Evolutionary conservation across 2,797 vertebrate species (phyloP).

Genomic region (Morelia viridis): DNA sequence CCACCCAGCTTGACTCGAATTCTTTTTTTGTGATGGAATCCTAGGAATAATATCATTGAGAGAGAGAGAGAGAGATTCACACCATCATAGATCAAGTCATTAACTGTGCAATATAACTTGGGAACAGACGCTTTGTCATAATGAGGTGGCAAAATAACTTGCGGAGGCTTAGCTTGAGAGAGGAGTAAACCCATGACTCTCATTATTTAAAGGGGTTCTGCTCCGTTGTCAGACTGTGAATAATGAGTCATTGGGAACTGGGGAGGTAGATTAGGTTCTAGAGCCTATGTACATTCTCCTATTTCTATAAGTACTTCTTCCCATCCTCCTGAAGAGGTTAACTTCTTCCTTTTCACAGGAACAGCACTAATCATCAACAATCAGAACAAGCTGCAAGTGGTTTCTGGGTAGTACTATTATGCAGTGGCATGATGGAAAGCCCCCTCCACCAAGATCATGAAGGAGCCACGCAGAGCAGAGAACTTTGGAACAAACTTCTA

Average conservation of each 20-base stretch:
- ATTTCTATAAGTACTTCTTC: not conserved
- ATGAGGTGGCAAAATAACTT: not conserved
- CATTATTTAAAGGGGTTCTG: not conserved
- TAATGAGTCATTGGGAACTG: not conserved
- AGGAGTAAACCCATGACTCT: not conserved
- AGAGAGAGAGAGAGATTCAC: not conserved
- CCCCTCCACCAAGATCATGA: not conserved
- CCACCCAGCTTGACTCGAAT: not conserved
- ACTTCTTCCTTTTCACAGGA: not conserved
- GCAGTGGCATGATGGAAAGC: not conserved
- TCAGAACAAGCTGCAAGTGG: not conserved
- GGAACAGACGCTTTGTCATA: not conserved
- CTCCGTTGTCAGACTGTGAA: not conserved
- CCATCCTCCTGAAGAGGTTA: not conserved
- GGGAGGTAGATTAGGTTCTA: not conserved
- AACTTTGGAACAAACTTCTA: not conserved
- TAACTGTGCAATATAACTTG: not conserved
- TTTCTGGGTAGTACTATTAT: not conserved
- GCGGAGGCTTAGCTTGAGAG: not conserved
- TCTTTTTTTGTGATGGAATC: not conserved
- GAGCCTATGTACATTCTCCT: not conserved
- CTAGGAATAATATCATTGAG: not conserved
- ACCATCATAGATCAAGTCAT: not conserved
- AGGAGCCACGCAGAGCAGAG: not conserved
- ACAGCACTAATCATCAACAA: not conserved